phyloP scores from a whole-genome alignment of 2,888 invertebrate species.

The Euspilapteryx auroguttella region DNA sequence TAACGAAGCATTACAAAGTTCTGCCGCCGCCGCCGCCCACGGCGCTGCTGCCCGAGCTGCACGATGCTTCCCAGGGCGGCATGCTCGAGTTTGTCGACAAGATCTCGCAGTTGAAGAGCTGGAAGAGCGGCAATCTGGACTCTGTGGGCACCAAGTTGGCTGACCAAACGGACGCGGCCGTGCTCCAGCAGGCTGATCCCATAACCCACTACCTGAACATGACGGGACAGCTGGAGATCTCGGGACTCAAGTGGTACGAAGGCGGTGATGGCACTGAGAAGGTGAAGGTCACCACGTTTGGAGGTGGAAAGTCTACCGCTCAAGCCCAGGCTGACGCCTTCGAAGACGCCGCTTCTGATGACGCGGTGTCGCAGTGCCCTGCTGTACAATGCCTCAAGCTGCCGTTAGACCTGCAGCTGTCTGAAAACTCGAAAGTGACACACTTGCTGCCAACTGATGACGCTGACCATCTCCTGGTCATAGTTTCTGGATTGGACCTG shows the following conservation, averaged over 20 bases:
- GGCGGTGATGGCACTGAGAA: conserved; percentile 40
- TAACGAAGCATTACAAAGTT: conserved; percentile 38
- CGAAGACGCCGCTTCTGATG: conserved; percentile 43
- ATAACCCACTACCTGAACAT: conserved; percentile 42
- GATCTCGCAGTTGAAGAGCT: conserved; percentile 41
- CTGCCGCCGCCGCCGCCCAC: conserved; percentile 33
- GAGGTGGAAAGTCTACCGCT: conserved; percentile 32
- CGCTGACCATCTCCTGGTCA: conserved; percentile 67
- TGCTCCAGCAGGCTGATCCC: conserved; percentile 28
- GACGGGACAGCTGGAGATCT: conserved; percentile 48
- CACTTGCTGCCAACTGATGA: conserved; percentile 71
- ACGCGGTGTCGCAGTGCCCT: conserved; percentile 37
- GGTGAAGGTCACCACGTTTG: conserved; percentile 30
- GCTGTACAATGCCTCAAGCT: conserved; percentile 63
- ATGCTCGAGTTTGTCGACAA: conserved; percentile 46
- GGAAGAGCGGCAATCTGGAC: conserved; percentile 42
- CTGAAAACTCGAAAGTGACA: conserved; percentile 55
- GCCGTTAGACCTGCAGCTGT: conserved; percentile 45
- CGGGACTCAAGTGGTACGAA: conserved; percentile 48
- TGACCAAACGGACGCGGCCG: conserved; percentile 38
- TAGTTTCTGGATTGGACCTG: conserved; percentile 43
- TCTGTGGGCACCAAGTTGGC: conserved; percentile 39
- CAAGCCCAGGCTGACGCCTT: conserved; percentile 52
- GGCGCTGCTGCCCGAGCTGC: conserved; percentile 31
- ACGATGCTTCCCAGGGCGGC: conserved; percentile 32